A percentile compares a stretch with the other conserved stretches of the same genome.
Evolutionary conservation across 1,140 invertebrate species (phyloP).

Genomic region (Tyrophagus putrescentiae): DNA sequence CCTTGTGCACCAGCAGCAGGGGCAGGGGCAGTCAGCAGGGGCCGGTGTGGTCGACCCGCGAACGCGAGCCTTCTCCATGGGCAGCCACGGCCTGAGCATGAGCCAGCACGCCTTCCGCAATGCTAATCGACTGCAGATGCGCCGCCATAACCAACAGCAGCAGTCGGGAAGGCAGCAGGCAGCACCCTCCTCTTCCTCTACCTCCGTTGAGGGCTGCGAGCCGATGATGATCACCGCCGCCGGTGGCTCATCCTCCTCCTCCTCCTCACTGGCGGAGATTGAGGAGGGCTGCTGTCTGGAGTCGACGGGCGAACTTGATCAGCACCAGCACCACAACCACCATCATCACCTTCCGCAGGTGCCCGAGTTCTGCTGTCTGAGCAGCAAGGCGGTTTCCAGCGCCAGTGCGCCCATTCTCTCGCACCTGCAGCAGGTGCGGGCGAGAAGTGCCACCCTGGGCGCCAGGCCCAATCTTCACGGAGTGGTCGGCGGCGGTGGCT

Average conservation of each 20-base stretch:
- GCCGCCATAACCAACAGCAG: not conserved
- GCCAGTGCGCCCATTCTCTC: constrained; percentile 4
- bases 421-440: not conserved
- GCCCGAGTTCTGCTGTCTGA: no score
- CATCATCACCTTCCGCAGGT: no score
- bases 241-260: not conserved
- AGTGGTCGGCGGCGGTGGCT: no score
- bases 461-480: not conserved
- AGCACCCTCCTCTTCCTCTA: not conserved
- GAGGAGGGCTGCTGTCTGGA: not conserved
- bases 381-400: constrained; percentile 10
- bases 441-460: constrained; percentile 1
- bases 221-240: not conserved
- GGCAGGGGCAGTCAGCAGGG: not conserved
- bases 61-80: constrained; percentile 6
- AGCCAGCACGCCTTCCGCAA: not conserved
- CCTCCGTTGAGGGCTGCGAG: not conserved
- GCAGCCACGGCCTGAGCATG: constrained; percentile 10
- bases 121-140: not conserved
- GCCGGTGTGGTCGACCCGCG: no score
- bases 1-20: not conserved
- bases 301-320: not conserved
- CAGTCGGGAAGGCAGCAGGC: not conserved
- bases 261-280: not conserved
- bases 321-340: not conserved